Evolutionary conservation across 1,140 invertebrate genomes (phyloP), one percentile per base, ranked within the genome.

Genomic region (Drosophila kikkawai): DNA sequence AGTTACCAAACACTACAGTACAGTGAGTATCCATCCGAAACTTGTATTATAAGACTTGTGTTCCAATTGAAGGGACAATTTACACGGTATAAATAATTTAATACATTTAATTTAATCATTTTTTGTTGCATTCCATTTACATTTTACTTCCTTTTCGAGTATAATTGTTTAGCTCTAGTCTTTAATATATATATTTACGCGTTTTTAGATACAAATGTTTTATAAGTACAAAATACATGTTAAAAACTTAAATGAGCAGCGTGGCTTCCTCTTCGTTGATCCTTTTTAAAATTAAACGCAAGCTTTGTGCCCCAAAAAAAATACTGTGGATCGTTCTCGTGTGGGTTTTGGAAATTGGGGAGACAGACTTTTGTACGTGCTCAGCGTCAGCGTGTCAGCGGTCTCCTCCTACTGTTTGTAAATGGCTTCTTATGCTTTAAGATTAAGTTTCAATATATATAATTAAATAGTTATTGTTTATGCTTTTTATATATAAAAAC

Each of bases 171-270:
- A 76, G 55, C 26, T 57, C 51, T 80, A 45, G 34, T 75, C 13
- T 55, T 65, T 75, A 53, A 68, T 65, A 60, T 55, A 22, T 37
- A 53, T 53, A 13, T 22, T 22, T 87, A 70, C 57, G 39, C 34
- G 17, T 22, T 22, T 79, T 68, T 80, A 68, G 60, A 56, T 80
- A 77, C 74, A 77, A 74, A 77, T 69, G 56, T 60, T 51, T 51
- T 80, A 80, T 88, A 86, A 86, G 84, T 86, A 86, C 83, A 88
- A 79, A 82, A 82, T 86, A 86, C 83, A 80, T 50, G 58, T 83
- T 88, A 83, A 83, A 56, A 86, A 86, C 84, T 88, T 86, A 86
- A 87, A 86, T 87, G 76, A 87, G 80, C 83, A 82, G 80, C 79
- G 56, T 19, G 36, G 51, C 17, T 15, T 22, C 17, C 12, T 39